A percentile compares a stretch with the other conserved stretches of the same genome.
Conservation (phyloP, 1,140 invertebrate genomes). For the Drosophila obscura region DNA sequence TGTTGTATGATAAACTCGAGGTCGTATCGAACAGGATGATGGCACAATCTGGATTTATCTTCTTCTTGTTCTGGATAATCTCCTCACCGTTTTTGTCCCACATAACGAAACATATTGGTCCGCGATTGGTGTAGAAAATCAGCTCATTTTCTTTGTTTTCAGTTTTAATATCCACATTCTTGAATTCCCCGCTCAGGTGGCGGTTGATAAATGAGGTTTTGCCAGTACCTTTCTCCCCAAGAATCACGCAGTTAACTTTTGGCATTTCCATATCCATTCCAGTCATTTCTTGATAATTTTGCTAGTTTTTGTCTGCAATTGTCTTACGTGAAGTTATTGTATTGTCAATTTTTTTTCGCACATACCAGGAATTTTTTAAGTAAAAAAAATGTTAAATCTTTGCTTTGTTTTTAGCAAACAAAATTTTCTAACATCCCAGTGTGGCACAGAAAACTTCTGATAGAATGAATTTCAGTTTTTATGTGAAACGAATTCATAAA, state of each 20-base stretch:
- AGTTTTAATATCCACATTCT: slow-evolving; percentile 99
- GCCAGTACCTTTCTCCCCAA: slow-evolving; percentile 99
- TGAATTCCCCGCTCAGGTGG: slow-evolving; percentile 99
- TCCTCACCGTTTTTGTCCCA: slow-evolving; percentile 99
- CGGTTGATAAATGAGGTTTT: slow-evolving; percentile 99
- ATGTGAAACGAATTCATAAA: too few species aligned
- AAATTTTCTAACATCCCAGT: too few species aligned
- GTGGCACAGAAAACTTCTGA: too few species aligned
- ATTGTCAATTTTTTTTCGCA: too few species aligned
- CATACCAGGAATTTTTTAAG: too few species aligned
- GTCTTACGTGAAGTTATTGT: too few species aligned
- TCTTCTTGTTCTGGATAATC: slow-evolving; percentile 96
- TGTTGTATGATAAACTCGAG: slow-evolving; percentile 98
- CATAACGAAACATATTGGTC: slow-evolving; percentile 98
- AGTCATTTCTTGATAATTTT: too few species aligned
- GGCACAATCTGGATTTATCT: slow-evolving; percentile 87
- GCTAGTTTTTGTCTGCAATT: too few species aligned
- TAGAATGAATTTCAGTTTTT: too few species aligned
- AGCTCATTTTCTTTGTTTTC: slow-evolving; percentile 95
- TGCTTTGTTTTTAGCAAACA: too few species aligned
- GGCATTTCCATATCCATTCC: background rate
- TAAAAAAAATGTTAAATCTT: too few species aligned
- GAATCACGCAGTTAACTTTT: slow-evolving; percentile 94
- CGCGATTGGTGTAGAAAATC: slow-evolving; percentile 98
- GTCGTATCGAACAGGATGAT: slow-evolving; percentile 99